Base-by-base conservation (phyloP, 92 coral and sea anemone genomes). In the Actinernus sp. region DNA sequence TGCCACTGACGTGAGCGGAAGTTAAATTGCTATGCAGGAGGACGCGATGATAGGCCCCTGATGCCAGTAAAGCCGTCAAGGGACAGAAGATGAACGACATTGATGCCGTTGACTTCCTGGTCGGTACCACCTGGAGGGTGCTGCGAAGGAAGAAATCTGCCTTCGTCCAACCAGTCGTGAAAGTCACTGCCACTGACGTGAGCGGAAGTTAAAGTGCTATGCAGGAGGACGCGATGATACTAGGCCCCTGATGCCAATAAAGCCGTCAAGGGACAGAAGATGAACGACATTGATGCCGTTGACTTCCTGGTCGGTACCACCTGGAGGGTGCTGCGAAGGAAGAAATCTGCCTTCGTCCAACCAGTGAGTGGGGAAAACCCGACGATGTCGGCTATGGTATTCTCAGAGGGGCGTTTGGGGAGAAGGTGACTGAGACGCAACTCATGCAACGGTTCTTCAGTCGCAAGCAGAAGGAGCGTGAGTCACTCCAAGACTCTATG, bases 241-340 rank as follows among this genome's bases (percentile, higher is more conserved):
- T n/a, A n/a, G n/a, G n/a, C n/a, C n/a, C n/a, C n/a, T n/a, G 66
- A 59, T 22, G 66, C 66, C 22, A 20, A 22, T 13, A 6, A 49
- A 17, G 51, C 52, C 1, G 19, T 59, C 10, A 4, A 24, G 2
- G 66, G 48, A 36, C 58, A 36, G 28, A 19, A 33, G 26, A 2
- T 34, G 66, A 33, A 20, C 14, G 66, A 23, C 7, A 5, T 3
- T 3, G 66, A 33, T 2, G 66, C 66, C 2, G 66, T 59, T 47
- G 52, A 59, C 12, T 33, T 59, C 21, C 8, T 59, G 4, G 32
- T 27, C 16, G 23, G n/a, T n/a, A 71, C 34, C 49, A 59, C 46
- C 69, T 71, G 2, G 69, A 71, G 54, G 78, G 78, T 9, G 49
- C 58, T 2, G 69, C 69, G 10, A 57, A 38, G 46, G 78, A 71